phyloP scores from a whole-genome alignment of 2,888 invertebrate genomes.

The Archips crataeganus region DNA sequence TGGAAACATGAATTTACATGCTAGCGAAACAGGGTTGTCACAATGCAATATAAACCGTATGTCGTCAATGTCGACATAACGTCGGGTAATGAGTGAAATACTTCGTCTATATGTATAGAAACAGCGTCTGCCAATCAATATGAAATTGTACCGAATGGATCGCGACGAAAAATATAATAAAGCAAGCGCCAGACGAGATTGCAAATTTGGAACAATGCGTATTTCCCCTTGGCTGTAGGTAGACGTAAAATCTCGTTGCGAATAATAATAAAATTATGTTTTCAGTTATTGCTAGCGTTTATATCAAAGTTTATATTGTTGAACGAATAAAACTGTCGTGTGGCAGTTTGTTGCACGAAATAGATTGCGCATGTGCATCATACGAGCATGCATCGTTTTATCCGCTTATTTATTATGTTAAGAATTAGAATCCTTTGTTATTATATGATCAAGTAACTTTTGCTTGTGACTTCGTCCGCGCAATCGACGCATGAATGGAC shows the following conservation, averaged over 20 bases:
- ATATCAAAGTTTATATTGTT: constrained; percentile 19
- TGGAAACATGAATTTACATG: neutral
- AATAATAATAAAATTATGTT: constrained; percentile 41
- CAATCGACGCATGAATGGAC: too few relatives aligned
- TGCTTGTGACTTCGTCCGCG: too few relatives aligned
- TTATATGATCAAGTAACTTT: too few relatives aligned
- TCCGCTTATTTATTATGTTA: neutral
- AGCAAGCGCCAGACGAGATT: constrained; percentile 45
- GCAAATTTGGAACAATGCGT: constrained; percentile 48
- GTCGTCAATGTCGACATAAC: neutral
- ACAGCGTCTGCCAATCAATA: constrained; percentile 46
- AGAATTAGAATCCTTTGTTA: too few relatives aligned
- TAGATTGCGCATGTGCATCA: neutral
- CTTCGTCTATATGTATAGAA: neutral
- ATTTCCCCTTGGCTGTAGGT: constrained; percentile 40
- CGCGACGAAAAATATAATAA: constrained; percentile 49
- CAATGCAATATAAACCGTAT: neutral
- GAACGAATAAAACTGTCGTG: constrained; percentile 14
- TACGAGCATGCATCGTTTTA: neutral
- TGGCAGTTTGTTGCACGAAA: neutral
- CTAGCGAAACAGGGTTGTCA: neutral
- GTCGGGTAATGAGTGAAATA: too few relatives aligned
- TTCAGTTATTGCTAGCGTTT: constrained; percentile 37
- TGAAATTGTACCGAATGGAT: constrained; percentile 46
- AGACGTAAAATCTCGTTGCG: constrained; percentile 36